Base-by-base conservation (phyloP, 1,140 invertebrate species). In the Magallana gigas region DNA sequence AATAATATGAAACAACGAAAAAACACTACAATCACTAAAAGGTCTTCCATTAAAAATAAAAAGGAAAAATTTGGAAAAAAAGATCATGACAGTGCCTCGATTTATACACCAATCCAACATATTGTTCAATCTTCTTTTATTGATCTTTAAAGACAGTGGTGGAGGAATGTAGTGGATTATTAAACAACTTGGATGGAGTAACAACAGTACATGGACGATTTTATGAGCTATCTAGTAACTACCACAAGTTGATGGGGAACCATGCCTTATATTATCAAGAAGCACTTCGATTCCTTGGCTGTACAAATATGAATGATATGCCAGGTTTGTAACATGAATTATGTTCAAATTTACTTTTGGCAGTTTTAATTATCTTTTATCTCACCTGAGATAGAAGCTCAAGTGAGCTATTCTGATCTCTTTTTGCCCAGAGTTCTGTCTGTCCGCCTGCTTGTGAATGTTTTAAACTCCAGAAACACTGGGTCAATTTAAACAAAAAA, bases 231-330 rank as follows among this genome's bases (percentile, higher is more conserved):
- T 98, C 98, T 4, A 98, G 98, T 64, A 97, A 98, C 89, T 98
- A 99, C 91, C 98, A 98, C 93, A 96, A 96, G 85, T 96, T 97
- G 82, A 96, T 97, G 94, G 97, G 97, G 18, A 97, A 98, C 94
- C 97, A 98, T 95, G 97, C 97, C 4, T 96, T 97, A 83, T 99
- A 99, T 95, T 99, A 99, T 95, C 96, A 98, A 85, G 97, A 98
- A 89, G 98, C 99, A 57, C 95, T 99, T 8, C 97, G 98, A 93
- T 99, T 98, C 94, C 96, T 99, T 85, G 99, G 99, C 59, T 99
- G 98, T 94, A 97, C 97, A 71, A 96, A 98, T 29, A 95, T 98
- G 5, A 96, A 96, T 57, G 96, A 96, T 16, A 94, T 96, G 71
- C 91, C 94, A 58, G 84, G 92, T 93, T 90, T 93, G 90, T 76